These are phyloP conservation scores for Nibea albiflora DNA, from an alignment of 2,113 vertebrate species.

Conservation along the genomic window DNA sequence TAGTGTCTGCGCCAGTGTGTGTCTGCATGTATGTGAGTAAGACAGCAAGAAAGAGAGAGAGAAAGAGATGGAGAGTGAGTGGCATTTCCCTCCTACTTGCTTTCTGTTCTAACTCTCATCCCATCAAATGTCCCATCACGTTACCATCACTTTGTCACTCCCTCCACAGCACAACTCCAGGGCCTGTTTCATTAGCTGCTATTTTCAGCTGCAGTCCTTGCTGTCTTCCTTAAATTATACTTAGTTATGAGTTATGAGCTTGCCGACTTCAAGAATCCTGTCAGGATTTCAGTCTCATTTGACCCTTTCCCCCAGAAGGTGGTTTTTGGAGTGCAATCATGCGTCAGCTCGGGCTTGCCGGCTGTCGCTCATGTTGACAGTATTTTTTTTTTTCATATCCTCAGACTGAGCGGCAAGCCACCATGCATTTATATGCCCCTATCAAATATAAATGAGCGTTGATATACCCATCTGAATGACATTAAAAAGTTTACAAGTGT, in stretches of 20 bases:
- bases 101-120: constrained; percentile 60
- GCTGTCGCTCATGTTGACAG: constrained; percentile 75
- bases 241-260: constrained; percentile 64
- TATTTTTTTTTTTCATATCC: constrained; percentile 35
- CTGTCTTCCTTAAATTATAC: constrained; percentile 65
- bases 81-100: constrained; percentile 47
- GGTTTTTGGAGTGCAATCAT: constrained; percentile 61
- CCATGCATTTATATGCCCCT: constrained; percentile 57
- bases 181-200: constrained; percentile 72
- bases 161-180: constrained; percentile 52
- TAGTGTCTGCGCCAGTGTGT: constrained; percentile 19
- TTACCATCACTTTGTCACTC: constrained; percentile 67
- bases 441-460: constrained; percentile 61
- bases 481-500: constrained; percentile 61
- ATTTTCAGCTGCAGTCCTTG: constrained; percentile 63
- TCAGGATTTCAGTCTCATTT: constrained; percentile 69
- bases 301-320: constrained; percentile 66
- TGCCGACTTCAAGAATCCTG: constrained; percentile 55
- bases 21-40: background rate
- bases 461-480: constrained; percentile 43
- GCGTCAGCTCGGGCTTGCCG: constrained; percentile 43
- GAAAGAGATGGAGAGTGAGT: constrained; percentile 35
- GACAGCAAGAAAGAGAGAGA: constrained; percentile 9
- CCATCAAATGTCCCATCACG: constrained; percentile 66
- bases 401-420: constrained; percentile 49